A percentile compares a stretch with the other conserved stretches of the same genome.
Evolutionary conservation across 2,888 invertebrate species (phyloP).

Genomic region (Microctonus hyperodae): DNA sequence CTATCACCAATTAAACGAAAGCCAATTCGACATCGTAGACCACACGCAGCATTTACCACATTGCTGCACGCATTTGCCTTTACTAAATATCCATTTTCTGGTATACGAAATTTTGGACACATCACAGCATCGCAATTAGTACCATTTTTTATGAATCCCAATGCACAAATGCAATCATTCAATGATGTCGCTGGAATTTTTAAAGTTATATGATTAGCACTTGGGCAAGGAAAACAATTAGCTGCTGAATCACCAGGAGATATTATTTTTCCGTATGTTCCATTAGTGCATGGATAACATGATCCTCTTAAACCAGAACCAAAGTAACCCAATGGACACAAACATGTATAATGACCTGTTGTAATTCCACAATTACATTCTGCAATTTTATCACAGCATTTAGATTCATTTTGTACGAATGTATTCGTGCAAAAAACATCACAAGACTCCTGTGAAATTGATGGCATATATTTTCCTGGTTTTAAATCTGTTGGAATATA

Average conservation of each 20-base stretch:
- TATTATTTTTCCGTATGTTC: slow-evolving; percentile 66
- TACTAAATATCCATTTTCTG: slow-evolving; percentile 74
- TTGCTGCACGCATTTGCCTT: slow-evolving; percentile 69
- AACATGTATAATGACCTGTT: slow-evolving; percentile 74
- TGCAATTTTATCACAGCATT: slow-evolving; percentile 71
- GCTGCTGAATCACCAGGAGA: slow-evolving; percentile 67
- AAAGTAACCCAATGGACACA: slow-evolving; percentile 72
- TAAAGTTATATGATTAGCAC: slow-evolving; percentile 69
- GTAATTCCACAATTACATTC: slow-evolving; percentile 73
- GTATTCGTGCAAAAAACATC: slow-evolving; percentile 44
- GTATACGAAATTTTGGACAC: slow-evolving; percentile 68
- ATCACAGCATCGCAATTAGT: slow-evolving; percentile 69
- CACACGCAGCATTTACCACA: slow-evolving; percentile 75
- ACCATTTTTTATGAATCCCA: slow-evolving; percentile 67
- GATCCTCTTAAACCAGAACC: slow-evolving; percentile 70
- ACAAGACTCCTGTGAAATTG: slow-evolving; percentile 56
- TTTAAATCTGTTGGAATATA: slow-evolving; percentile 66
- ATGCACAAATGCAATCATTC: slow-evolving; percentile 70
- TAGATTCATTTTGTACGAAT: slow-evolving; percentile 38
- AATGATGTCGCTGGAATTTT: slow-evolving; percentile 66
- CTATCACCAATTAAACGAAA: slow-evolving; percentile 66
- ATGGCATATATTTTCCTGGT: slow-evolving; percentile 67
- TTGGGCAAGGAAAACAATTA: slow-evolving; percentile 68
- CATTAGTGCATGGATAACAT: slow-evolving; percentile 71
- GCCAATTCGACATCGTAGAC: slow-evolving; percentile 72